phyloP scores from a whole-genome alignment of 1,140 invertebrate genomes.

The Caerostris darwini region DNA sequence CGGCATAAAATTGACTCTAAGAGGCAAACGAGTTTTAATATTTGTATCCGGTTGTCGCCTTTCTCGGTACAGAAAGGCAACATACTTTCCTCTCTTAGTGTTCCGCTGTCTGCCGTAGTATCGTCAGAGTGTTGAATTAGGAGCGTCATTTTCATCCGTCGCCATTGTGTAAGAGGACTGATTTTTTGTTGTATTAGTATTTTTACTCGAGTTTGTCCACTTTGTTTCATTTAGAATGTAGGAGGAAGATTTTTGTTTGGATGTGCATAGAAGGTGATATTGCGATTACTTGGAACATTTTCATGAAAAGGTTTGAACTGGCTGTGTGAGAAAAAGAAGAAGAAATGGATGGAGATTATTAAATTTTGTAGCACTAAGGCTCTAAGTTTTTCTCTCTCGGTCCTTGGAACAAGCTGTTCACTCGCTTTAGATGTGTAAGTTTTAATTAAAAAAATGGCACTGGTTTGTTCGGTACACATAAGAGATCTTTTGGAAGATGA shows the following conservation, averaged over 20 bases:
- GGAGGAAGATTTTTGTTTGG: background rate
- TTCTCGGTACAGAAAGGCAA: background rate
- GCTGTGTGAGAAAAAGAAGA: too few relatives aligned
- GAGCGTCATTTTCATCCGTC: conserved; percentile 49
- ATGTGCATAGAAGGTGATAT: background rate
- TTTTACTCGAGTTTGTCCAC: conserved; percentile 58
- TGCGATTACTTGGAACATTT: background rate
- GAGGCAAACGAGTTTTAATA: conserved; percentile 74
- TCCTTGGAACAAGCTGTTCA: background rate
- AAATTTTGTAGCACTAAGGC: conserved; percentile 21
- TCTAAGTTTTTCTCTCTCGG: background rate
- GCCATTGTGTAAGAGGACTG: background rate
- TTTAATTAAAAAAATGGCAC: background rate
- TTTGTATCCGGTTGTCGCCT: conserved; percentile 61
- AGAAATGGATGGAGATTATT: conserved; percentile 18
- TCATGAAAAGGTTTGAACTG: background rate
- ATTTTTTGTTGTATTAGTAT: background rate
- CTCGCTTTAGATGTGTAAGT: background rate
- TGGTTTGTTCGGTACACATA: too few relatives aligned
- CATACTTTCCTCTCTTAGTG: background rate
- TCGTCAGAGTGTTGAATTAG: conserved; percentile 62
- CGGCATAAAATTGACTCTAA: conserved; percentile 65
- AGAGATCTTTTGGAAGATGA: too few relatives aligned
- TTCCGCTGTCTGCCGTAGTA: conserved; percentile 5
- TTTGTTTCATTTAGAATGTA: background rate